Percentiles rank a stretch among this genome's conserved stretches.
Conservation (phyloP, 1,140 invertebrate genomes). For the Dinoponera quadriceps region DNA sequence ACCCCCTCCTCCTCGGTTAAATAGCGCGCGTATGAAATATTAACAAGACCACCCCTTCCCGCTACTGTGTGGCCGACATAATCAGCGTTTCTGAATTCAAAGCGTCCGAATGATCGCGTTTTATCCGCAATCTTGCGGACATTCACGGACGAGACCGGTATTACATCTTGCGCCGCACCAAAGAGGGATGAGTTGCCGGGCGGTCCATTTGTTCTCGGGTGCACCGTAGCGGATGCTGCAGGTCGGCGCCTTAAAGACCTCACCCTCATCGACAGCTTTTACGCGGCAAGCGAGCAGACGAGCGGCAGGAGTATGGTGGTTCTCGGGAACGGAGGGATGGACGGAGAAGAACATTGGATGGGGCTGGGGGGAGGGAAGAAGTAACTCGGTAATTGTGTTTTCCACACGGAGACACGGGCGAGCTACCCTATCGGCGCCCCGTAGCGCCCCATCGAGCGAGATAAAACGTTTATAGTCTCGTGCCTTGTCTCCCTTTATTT, state of each 20-base stretch:
- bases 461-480: slow-evolving; percentile 73
- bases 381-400: slow-evolving; percentile 74
- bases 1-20: too few relatives aligned
- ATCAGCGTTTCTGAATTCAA: neutral
- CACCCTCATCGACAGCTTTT: slow-evolving; percentile 70
- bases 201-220: slow-evolving; percentile 64
- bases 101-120: neutral
- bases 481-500: slow-evolving; percentile 55
- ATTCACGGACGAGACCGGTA: slow-evolving; percentile 47
- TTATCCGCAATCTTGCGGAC: slow-evolving; percentile 26
- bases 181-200: slow-evolving; percentile 49
- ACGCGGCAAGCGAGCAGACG: slow-evolving; percentile 46
- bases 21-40: too few relatives aligned
- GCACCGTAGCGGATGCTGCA: slow-evolving; percentile 37
- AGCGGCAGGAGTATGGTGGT: slow-evolving; percentile 6
- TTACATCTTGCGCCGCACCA: slow-evolving; percentile 34
- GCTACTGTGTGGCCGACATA: too few relatives aligned
- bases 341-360: slow-evolving; percentile 32
- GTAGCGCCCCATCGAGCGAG: slow-evolving; percentile 52
- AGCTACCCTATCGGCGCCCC: slow-evolving; percentile 47
- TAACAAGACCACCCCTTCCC: neutral
- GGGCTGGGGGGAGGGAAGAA: slow-evolving; percentile 19
- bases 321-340: neutral
- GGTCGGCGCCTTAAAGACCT: slow-evolving; percentile 66
- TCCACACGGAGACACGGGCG: slow-evolving; percentile 45